A percentile compares a stretch with the other conserved stretches of the same genome.
Evolutionary conservation across 2,888 invertebrate species (phyloP).

Genomic region (Aporophyla lueneburgensis): DNA sequence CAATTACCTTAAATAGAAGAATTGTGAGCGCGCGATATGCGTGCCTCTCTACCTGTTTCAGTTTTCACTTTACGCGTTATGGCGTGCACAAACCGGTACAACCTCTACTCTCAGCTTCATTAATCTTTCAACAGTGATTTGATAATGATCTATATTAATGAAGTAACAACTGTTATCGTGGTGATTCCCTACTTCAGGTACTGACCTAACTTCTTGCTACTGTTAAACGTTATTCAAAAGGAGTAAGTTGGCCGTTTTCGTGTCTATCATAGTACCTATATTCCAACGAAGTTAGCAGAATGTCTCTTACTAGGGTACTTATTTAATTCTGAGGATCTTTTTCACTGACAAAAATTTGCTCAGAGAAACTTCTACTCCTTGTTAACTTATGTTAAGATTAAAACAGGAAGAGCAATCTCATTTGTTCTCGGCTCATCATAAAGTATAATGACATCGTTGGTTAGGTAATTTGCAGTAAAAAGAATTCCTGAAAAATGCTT

Average conservation of each 20-base stretch:
- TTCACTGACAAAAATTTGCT: slow-evolving; percentile 7
- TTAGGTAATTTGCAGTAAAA: slow-evolving; percentile 77
- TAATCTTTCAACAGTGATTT: slow-evolving; percentile 75
- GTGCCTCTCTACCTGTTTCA: slow-evolving; percentile 65
- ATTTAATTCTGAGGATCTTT: slow-evolving; percentile 1
- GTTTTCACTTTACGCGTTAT: slow-evolving; percentile 62
- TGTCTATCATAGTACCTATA: not conserved
- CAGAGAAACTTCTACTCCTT: slow-evolving; percentile 21
- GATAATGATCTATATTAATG: slow-evolving; percentile 77
- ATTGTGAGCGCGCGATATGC: slow-evolving; percentile 68
- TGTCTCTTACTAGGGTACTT: not conserved
- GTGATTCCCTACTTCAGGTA: slow-evolving; percentile 67
- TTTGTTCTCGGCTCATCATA: slow-evolving; percentile 69
- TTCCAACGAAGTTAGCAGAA: not conserved
- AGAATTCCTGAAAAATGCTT: slow-evolving; percentile 77
- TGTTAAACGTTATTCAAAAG: slow-evolving; percentile 9
- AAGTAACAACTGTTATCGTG: slow-evolving; percentile 70
- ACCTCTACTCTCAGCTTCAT: slow-evolving; percentile 69
- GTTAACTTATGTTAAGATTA: slow-evolving; percentile 61
- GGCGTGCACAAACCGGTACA: slow-evolving; percentile 77
- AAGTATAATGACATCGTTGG: slow-evolving; percentile 72
- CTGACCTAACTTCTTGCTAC: slow-evolving; percentile 19
- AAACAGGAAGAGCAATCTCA: slow-evolving; percentile 48
- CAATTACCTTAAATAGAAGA: slow-evolving; percentile 72
- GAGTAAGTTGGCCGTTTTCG: not conserved